These are phyloP conservation scores for Gallinago media DNA, from an alignment of 2,113 vertebrate genomes.

Conservation along the genomic window DNA sequence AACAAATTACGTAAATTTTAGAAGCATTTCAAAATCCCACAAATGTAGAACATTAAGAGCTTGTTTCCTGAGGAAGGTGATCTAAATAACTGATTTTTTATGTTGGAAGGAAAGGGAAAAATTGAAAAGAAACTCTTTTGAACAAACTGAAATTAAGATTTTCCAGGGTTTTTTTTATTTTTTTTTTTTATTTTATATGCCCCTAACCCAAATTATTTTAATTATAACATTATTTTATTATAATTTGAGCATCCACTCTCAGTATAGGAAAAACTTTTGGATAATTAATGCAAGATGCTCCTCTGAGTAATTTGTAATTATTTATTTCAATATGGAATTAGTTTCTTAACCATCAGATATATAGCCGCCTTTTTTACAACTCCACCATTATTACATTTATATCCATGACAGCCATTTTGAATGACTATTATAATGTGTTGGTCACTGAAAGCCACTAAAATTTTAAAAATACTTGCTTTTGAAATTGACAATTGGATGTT, in stretches of 20 bases:
- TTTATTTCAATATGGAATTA: neutral
- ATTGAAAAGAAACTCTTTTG: neutral
- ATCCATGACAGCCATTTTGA: fast-evolving
- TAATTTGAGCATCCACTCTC: neutral
- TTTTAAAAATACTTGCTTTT: neutral
- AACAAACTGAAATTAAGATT: neutral
- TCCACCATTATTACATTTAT: neutral
- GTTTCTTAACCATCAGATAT: neutral
- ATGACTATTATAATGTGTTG: neutral
- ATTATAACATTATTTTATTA: neutral
- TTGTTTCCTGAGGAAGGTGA: neutral
- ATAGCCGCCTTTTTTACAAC: neutral
- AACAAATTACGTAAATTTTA: neutral
- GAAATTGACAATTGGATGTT: neutral
- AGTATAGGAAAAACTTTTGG: neutral
- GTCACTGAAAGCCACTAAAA: neutral
- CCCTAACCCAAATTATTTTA: neutral
- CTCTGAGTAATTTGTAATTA: neutral
- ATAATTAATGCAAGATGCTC: neutral
- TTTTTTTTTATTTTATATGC: neutral
- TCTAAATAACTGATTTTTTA: neutral
- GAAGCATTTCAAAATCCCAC: neutral
- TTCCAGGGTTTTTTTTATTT: neutral
- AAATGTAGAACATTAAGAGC: neutral
- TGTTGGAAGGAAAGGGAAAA: neutral